Percentiles rank a stretch among this genome's conserved stretches.
Conservation (phyloP, 2,888 invertebrate species). For the Oligia latruncula region DNA sequence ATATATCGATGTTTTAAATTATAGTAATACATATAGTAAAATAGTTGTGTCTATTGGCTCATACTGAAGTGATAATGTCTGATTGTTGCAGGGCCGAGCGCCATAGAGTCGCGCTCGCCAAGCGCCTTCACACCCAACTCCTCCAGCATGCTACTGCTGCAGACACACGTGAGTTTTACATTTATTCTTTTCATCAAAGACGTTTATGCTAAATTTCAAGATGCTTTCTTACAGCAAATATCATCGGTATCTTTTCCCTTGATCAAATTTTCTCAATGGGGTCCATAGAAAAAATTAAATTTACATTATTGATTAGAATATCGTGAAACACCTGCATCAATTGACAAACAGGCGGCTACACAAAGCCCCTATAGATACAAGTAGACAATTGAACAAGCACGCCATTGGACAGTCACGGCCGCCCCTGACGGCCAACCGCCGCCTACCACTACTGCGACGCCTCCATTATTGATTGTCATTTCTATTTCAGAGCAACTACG, state of each 20-base stretch:
- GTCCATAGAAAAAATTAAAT: not conserved
- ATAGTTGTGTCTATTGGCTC: conserved; percentile 23
- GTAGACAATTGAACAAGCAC: conserved; percentile 72
- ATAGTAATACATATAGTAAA: not conserved
- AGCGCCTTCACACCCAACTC: conserved; percentile 89
- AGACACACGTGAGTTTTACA: conserved; percentile 94
- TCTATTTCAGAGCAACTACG: conserved; percentile 93
- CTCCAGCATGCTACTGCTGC: conserved; percentile 98
- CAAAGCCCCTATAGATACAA: conserved; percentile 55
- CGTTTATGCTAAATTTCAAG: not conserved
- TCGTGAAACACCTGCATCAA: conserved; percentile 74
- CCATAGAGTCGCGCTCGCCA: conserved; percentile 90
- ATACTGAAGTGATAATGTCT: conserved; percentile 70
- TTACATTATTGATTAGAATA: conserved; percentile 65
- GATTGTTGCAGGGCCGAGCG: conserved; percentile 89
- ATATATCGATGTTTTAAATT: conserved; percentile 7
- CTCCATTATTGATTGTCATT: conserved; percentile 84
- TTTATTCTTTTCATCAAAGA: not conserved
- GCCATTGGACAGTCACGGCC: conserved; percentile 82
- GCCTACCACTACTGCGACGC: conserved; percentile 84
- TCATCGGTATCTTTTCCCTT: not conserved
- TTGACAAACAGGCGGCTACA: conserved; percentile 67
- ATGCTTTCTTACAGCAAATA: not conserved
- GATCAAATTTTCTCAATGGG: conserved; percentile 9
- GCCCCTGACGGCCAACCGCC: conserved; percentile 80